Base-by-base conservation (phyloP, 1,140 invertebrate species). In the Adelges cooleyi region DNA sequence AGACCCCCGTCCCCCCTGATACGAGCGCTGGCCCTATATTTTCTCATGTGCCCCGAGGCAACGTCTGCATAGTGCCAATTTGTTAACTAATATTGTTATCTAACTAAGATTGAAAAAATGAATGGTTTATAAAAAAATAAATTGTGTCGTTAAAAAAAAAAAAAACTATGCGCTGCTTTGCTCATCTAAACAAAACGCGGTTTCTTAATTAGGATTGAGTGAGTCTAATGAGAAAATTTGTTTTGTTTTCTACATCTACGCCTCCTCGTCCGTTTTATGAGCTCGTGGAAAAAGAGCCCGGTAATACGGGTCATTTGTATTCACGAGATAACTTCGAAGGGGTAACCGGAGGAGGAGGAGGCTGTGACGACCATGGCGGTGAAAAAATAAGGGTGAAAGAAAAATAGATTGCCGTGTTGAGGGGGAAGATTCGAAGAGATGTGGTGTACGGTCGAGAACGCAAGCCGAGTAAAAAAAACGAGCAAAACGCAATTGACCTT, bases 241-340 rank as follows among this genome's bases (percentile, higher is more conserved):
- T 33, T 33, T 33, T 33, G 29, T 11, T n/a, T 23, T 59, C 52
- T 54, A 40, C 18, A 40, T 54, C 42, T 42, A 27, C 29, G 17
- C 53, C 54, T 59, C 23, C 38, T 11, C 11, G 29, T 56, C 17
- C 15, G 20, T 10, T 44, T 56, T 23, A 44, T 56, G 42, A 25
- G 44, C 38, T 59, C 25, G 42, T 62, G 42, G 46, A 62, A 62
- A 44, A 11, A 62, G 42, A 17, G 40, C 11, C n/a, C 46, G 56
- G 42, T 59, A 59, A 59, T 46, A 23, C 18, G 56, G 56, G 44
- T 62, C 56, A 62, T 62, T 62, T 62, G 42, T 62, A 62, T 62
- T 62, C 56, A 62, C 56, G 27, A 48, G 56, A 62, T 62, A 62
- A 62, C 56, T 46, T 25, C 27, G 17, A 17, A 40, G 56, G 23